These are phyloP conservation scores for Xiphias gladius DNA, from an alignment of 2,113 vertebrate species.

Conservation along the genomic window DNA sequence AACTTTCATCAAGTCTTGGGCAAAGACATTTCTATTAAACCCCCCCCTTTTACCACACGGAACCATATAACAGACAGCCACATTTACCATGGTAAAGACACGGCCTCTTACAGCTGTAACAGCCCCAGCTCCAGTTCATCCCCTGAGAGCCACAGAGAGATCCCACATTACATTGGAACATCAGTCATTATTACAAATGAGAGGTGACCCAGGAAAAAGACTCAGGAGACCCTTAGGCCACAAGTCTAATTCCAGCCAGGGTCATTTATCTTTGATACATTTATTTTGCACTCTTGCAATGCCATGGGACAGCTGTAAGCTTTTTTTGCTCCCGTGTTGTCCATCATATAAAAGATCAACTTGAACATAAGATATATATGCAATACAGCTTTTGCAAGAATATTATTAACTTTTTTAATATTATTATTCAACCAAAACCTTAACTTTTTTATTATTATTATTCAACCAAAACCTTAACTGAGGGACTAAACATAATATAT, in stretches of 20 bases:
- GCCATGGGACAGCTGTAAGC: background rate
- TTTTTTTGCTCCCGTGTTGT: background rate
- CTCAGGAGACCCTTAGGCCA: background rate
- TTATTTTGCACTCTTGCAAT: background rate
- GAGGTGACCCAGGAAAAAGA: conserved; percentile 86
- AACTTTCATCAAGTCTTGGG: conserved; percentile 91
- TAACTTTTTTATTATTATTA: background rate
- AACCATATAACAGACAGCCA: conserved; percentile 79
- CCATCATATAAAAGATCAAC: background rate
- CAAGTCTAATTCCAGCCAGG: background rate
- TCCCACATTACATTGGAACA: conserved; percentile 90
- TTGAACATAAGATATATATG: conserved; percentile 10
- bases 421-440: background rate
- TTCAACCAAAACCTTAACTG: background rate
- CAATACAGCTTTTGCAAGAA: background rate
- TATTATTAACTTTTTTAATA: background rate
- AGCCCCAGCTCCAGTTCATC: conserved; percentile 83
- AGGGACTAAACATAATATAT: background rate
- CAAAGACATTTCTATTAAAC: conserved; percentile 86
- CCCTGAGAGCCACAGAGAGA: conserved; percentile 84
- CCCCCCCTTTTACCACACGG: conserved; percentile 76
- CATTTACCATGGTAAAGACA: conserved; percentile 77
- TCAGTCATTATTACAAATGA: conserved; percentile 95
- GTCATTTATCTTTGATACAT: background rate
- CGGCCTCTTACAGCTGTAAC: conserved; percentile 80